Evolutionary conservation across 1,140 invertebrate species (phyloP).

Genomic region (Mylabris phalerata): DNA sequence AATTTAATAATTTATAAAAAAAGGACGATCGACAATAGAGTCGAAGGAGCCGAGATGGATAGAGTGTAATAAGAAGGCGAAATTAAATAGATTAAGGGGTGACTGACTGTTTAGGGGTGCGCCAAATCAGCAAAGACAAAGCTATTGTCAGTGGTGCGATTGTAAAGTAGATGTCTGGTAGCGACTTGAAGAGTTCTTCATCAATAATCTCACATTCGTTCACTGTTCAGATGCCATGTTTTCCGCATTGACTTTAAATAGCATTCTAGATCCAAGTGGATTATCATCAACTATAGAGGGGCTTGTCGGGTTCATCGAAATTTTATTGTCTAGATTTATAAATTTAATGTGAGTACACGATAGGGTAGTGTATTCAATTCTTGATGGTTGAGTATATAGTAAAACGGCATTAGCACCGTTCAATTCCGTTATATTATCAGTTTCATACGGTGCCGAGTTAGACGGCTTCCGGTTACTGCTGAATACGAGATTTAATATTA

Average conservation of each 20-base stretch:
- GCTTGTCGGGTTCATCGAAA: too few relatives aligned
- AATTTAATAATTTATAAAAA: too few relatives aligned
- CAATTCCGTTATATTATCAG: slow-evolving; percentile 11
- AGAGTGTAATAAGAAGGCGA: too few relatives aligned
- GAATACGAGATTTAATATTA: too few relatives aligned
- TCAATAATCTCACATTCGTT: slow-evolving; percentile 30
- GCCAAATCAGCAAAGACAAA: slow-evolving; percentile 26
- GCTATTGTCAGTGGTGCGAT: slow-evolving; percentile 5
- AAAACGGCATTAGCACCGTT: slow-evolving; percentile 14
- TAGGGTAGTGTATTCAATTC: not conserved
- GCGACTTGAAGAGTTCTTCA: slow-evolving; percentile 30
- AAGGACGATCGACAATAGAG: too few relatives aligned
- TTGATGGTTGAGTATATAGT: slow-evolving; percentile 9
- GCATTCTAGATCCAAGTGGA: too few relatives aligned
- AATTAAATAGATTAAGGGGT: not conserved
- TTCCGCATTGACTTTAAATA: too few relatives aligned
- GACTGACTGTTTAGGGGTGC: slow-evolving; percentile 17
- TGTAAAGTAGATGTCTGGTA: slow-evolving; percentile 26
- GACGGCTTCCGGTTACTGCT: too few relatives aligned
- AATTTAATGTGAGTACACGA: too few relatives aligned
- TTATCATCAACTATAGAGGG: too few relatives aligned
- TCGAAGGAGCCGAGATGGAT: too few relatives aligned
- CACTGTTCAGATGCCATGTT: slow-evolving; percentile 5
- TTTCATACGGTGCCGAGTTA: slow-evolving; percentile 1
- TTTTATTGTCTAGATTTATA: too few relatives aligned